Conservation (phyloP, 2,888 invertebrate genomes). For the Liodrosophila aerea region DNA sequence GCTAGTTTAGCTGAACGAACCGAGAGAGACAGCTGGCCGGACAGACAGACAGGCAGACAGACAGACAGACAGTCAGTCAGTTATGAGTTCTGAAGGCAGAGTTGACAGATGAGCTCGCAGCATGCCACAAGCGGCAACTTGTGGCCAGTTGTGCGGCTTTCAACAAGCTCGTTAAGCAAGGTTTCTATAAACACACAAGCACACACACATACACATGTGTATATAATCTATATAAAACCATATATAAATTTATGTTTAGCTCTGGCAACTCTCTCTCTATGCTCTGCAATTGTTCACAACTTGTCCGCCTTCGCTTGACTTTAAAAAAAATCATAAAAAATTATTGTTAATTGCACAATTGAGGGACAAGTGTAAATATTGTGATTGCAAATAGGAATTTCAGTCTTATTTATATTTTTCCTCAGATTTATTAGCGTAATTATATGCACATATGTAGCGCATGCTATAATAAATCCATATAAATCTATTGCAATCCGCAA, state of each 20-base stretch:
- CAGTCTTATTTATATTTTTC: not conserved
- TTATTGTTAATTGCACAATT: constrained; percentile 37
- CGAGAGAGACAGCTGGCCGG: constrained; percentile 14
- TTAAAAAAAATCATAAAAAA: not conserved
- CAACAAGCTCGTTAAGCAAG: constrained; percentile 62
- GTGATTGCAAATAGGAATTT: constrained; percentile 59
- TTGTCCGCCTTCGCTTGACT: constrained; percentile 28
- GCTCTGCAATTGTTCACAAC: constrained; percentile 34
- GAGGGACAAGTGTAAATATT: constrained; percentile 72
- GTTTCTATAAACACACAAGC: constrained; percentile 5
- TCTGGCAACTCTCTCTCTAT: constrained; percentile 9
- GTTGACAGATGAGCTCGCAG: constrained; percentile 55
- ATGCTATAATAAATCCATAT: constrained; percentile 4
- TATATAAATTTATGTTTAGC: constrained; percentile 8
- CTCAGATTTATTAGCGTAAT: constrained; percentile 77
- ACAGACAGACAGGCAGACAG: constrained; percentile 1
- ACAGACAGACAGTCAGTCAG: constrained; percentile 15
- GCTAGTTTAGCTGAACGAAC: too few species aligned
- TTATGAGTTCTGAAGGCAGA: constrained; percentile 38
- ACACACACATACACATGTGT: constrained; percentile 1
- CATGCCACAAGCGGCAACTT: constrained; percentile 36
- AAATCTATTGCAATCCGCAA: not conserved
- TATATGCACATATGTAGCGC: constrained; percentile 46
- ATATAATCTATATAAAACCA: constrained; percentile 11
- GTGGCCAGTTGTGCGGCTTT: constrained; percentile 38